phyloP scores from a whole-genome alignment of 2,113 vertebrate genomes.

The Colinus virginianus region DNA sequence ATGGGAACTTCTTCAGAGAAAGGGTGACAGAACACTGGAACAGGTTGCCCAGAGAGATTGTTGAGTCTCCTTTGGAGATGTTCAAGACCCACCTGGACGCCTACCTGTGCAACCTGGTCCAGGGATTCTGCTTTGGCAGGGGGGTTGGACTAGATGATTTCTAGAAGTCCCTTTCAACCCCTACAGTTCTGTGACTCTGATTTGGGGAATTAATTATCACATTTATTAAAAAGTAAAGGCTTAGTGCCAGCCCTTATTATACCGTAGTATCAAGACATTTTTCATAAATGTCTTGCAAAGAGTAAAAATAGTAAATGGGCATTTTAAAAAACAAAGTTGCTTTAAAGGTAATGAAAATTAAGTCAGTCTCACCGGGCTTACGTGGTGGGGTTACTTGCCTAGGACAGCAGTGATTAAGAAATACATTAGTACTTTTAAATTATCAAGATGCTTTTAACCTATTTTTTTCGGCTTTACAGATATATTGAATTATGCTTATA shows the following conservation, averaged over 20 bases:
- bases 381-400: background rate
- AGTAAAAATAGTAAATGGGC: background rate
- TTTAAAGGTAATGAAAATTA: background rate
- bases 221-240: background rate
- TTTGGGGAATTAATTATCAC: background rate
- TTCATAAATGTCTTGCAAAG: background rate
- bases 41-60: too few species aligned
- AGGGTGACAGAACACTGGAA: too few species aligned
- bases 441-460: background rate
- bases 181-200: too few species aligned
- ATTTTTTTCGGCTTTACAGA: background rate
- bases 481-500: background rate
- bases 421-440: background rate
- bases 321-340: background rate
- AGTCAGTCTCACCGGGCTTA: background rate
- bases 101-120: too few species aligned
- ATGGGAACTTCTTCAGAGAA: too few species aligned
- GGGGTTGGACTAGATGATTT: too few species aligned
- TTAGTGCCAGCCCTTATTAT: background rate
- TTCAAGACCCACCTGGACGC: too few species aligned
- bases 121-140: too few species aligned
- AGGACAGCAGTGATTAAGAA: background rate
- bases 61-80: too few species aligned
- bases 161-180: too few species aligned
- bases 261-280: background rate